These are phyloP conservation scores for Dolichomitus sp. DNA, from an alignment of 2,888 invertebrate species.

Conservation along the genomic window DNA sequence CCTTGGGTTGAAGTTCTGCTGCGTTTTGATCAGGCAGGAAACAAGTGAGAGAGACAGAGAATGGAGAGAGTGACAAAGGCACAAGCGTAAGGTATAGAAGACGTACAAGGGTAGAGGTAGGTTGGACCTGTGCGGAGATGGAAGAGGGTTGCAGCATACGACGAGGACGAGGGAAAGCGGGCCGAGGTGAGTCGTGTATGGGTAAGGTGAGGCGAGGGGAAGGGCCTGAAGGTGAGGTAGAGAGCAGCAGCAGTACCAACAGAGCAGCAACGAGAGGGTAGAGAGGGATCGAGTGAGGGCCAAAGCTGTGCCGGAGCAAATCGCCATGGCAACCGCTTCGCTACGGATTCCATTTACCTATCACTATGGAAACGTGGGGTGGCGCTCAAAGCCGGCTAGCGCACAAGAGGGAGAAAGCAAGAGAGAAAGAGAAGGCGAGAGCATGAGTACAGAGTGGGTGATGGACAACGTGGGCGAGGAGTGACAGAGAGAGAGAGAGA, in stretches of 20 bases:
- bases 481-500: slow-evolving; percentile 61
- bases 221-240: slow-evolving; percentile 73
- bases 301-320: slow-evolving; percentile 77
- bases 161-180: slow-evolving; percentile 55
- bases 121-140: slow-evolving; percentile 62
- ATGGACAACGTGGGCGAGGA: slow-evolving; percentile 55
- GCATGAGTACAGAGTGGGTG: slow-evolving; percentile 50
- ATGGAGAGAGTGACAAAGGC: not conserved
- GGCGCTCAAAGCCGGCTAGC: slow-evolving; percentile 81
- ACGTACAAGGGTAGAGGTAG: slow-evolving; percentile 45
- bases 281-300: slow-evolving; percentile 64
- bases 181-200: slow-evolving; percentile 39
- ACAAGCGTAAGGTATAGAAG: slow-evolving; percentile 42
- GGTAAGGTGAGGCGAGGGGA: slow-evolving; percentile 51
- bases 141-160: slow-evolving; percentile 39
- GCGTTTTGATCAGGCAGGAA: slow-evolving; percentile 59
- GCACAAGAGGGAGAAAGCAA: slow-evolving; percentile 66
- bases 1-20: slow-evolving; percentile 45
- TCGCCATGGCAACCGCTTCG: slow-evolving; percentile 85
- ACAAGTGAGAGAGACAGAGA: slow-evolving; percentile 41
- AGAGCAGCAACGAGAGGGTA: slow-evolving; percentile 55
- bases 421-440: slow-evolving; percentile 57
- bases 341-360: slow-evolving; percentile 86
- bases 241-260: slow-evolving; percentile 51
- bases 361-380: slow-evolving; percentile 85